Evolutionary conservation across 23 tunicate species (phyloP), one percentile per base, ranked within the genome.

Genomic region (Phallusia fumigata): DNA sequence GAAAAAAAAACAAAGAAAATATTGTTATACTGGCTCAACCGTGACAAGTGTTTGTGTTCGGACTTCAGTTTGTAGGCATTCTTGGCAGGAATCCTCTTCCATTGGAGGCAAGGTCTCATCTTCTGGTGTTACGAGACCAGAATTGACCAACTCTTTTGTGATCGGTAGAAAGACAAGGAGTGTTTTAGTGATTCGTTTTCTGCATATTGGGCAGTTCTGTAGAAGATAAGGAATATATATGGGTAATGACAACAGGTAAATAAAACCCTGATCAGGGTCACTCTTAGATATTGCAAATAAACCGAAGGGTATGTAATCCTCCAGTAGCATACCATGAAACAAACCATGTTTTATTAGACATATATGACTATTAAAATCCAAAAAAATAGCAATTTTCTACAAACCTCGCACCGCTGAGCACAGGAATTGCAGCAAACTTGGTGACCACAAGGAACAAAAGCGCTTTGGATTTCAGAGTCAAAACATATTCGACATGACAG

Each of bases 401-500:
- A 21, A 30, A 88, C 91, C 86, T 88, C 69, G 64, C 91, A 81
- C 44, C 83, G 76, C 19, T 52, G 50, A 24, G 95, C 85, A 76
- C 95, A 90, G 8, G 74, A 74, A 0, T 74, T 85, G 64, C 95
- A 90, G 79, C 89, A 90, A 40, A 90, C 86, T 85, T 90, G 95
- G 69, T 90, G 95, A n/a, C 95, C 95, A 45, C 95, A 90, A 36
- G 95, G 85, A 31, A 89, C 83, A 76, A 90, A 90, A 19, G 69
- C 95, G 6, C 85, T 30, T 19, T 90, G 83, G 19, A 90, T 90
- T 50, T 90, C 95, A 0, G 36, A 73, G 73, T 90, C 95, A 69
- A 82, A 65, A 76, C 95, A 90, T 13, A 90, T 64, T 0, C 80
- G 76, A 78, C 95, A 90, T 21, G 95, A 79, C 19, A 90, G 65